Evolutionary conservation across 2,113 vertebrate species (phyloP).

Genomic region (Furnarius figulus): DNA sequence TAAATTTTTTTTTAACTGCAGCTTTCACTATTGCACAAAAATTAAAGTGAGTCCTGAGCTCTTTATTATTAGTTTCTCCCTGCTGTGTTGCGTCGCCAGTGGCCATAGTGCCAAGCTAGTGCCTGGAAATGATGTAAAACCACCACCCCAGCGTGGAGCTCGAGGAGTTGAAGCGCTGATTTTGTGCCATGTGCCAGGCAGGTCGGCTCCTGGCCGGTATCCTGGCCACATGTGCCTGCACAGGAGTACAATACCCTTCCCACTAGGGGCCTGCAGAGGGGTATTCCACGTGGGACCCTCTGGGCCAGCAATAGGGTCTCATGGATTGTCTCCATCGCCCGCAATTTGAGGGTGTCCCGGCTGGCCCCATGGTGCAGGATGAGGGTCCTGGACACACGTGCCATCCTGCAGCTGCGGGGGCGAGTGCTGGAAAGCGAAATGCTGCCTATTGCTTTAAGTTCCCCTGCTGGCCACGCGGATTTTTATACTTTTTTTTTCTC

Average conservation of each 20-base stretch:
- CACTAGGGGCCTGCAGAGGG: fast-evolving
- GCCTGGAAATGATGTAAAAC: constrained; percentile 22
- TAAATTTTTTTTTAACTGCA: background rate
- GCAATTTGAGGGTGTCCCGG: background rate
- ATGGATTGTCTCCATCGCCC: fast-evolving
- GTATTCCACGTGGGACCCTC: fast-evolving
- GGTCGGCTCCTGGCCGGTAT: fast-evolving
- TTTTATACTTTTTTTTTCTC: background rate
- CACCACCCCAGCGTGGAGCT: background rate
- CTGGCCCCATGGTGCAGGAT: fast-evolving
- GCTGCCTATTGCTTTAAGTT: constrained; percentile 51
- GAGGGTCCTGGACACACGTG: fast-evolving
- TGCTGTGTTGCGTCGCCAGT: fast-evolving
- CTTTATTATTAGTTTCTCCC: background rate
- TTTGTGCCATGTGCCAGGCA: fast-evolving
- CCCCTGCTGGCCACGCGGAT: background rate
- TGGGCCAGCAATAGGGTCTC: fast-evolving
- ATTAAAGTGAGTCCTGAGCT: fast-evolving
- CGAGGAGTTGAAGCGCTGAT: background rate
- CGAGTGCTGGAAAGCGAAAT: background rate
- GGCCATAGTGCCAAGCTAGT: fast-evolving
- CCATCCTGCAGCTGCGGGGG: fast-evolving
- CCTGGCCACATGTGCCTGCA: fast-evolving
- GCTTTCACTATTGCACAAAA: background rate
- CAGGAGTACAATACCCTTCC: background rate